Conservation (phyloP, 2,888 invertebrate species). For the Cephus runcator region DNA sequence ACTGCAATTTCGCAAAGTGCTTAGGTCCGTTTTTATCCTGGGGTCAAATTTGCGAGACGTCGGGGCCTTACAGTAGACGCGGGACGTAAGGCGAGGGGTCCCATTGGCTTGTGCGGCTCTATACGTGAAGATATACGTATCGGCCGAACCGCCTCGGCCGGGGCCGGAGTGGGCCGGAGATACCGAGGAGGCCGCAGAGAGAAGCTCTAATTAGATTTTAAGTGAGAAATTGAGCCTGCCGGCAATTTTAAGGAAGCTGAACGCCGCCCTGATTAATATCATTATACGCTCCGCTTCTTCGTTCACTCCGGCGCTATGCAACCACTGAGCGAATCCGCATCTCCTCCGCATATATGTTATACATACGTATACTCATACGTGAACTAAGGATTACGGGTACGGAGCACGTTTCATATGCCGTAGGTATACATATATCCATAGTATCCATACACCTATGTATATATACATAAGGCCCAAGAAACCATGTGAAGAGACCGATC, state of each 20-base stretch:
- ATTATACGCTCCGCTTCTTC: slow-evolving; percentile 47
- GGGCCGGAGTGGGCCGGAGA: slow-evolving; percentile 14
- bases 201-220: slow-evolving; percentile 64
- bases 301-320: not conserved
- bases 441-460: too few relatives aligned
- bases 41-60: slow-evolving; percentile 52
- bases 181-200: slow-evolving; percentile 31
- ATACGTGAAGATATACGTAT: slow-evolving; percentile 7
- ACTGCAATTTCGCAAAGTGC: slow-evolving; percentile 62
- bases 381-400: slow-evolving; percentile 6
- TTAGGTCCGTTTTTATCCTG: slow-evolving; percentile 52
- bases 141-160: slow-evolving; percentile 19
- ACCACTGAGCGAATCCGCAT: too few relatives aligned
- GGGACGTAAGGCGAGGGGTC: slow-evolving; percentile 4
- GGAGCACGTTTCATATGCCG: slow-evolving; percentile 1
- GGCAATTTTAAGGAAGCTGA: slow-evolving; percentile 65
- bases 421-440: too few relatives aligned
- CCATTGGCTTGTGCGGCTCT: slow-evolving; percentile 22
- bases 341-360: not conserved
- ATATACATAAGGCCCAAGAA: too few relatives aligned
- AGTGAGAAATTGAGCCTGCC: slow-evolving; percentile 65
- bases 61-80: slow-evolving; percentile 5
- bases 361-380: slow-evolving; percentile 1
- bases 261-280: slow-evolving; percentile 64
- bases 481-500: too few relatives aligned